Percentiles rank a stretch among this genome's conserved stretches.
Evolutionary conservation across 2,888 invertebrate genomes (phyloP).

Genomic region (Amorpha juglandis): DNA sequence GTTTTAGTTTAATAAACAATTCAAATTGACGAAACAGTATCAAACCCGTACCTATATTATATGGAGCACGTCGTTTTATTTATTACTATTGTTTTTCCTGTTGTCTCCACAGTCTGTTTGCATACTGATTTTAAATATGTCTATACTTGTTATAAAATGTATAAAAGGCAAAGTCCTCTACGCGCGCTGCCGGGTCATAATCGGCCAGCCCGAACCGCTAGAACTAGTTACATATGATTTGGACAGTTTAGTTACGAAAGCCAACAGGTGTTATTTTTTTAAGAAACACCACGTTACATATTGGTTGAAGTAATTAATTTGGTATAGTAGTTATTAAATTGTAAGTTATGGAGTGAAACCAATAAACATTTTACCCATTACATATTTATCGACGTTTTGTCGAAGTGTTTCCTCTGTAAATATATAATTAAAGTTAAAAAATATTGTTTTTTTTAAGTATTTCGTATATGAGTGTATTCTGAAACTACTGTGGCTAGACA

Average conservation of each 20-base stretch:
- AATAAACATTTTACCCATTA: too few species aligned
- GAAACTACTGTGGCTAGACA: too few species aligned
- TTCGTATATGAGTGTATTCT: too few species aligned
- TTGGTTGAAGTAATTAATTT: background rate
- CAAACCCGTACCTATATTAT: slow-evolving; percentile 29
- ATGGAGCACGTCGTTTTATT: slow-evolving; percentile 40
- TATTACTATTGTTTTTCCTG: slow-evolving; percentile 44
- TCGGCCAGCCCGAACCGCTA: slow-evolving; percentile 7
- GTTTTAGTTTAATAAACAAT: slow-evolving; percentile 8
- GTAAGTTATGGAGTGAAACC: too few species aligned
- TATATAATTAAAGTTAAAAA: too few species aligned
- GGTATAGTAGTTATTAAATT: too few species aligned
- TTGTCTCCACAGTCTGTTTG: slow-evolving; percentile 32
- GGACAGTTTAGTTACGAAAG: slow-evolving; percentile 10
- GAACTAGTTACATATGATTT: slow-evolving; percentile 16
- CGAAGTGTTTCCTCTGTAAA: too few species aligned
- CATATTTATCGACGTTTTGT: too few species aligned
- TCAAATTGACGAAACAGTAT: slow-evolving; percentile 24
- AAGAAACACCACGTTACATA: background rate
- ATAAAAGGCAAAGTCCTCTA: slow-evolving; percentile 21
- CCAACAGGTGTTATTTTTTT: slow-evolving; percentile 17
- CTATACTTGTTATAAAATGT: slow-evolving; percentile 1
- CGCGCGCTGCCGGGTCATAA: slow-evolving; percentile 2
- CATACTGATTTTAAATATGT: slow-evolving; percentile 20
- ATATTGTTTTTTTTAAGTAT: too few species aligned